Evolutionary conservation across 2,797 vertebrate species (phyloP).

Genomic region (Eptatretus atami): DNA sequence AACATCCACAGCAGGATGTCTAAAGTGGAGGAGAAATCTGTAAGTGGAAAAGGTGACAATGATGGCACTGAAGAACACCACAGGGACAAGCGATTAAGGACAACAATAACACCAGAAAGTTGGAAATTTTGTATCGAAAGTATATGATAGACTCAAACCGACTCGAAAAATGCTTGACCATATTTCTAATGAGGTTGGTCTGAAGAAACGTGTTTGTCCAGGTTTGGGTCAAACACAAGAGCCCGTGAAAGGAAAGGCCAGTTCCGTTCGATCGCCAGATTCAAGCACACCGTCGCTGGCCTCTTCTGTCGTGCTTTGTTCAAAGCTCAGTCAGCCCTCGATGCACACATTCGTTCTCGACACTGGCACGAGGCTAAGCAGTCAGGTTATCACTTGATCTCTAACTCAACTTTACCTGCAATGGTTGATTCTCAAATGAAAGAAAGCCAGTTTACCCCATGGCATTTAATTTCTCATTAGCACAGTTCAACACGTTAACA

Average conservation of each 20-base stretch:
- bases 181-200: slow-evolving; percentile 87
- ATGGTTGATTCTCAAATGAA: slow-evolving; percentile 55
- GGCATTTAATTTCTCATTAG: slow-evolving; percentile 35
- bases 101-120: slow-evolving; percentile 89
- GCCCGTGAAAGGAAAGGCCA: slow-evolving; percentile 90
- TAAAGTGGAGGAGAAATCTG: slow-evolving; percentile 89
- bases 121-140: slow-evolving; percentile 92
- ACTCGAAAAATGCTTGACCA: slow-evolving; percentile 98
- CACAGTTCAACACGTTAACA: slow-evolving; percentile 33
- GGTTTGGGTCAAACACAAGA: slow-evolving; percentile 93
- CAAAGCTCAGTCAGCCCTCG: slow-evolving; percentile 89
- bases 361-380: slow-evolving; percentile 98
- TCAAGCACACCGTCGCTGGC: slow-evolving; percentile 74
- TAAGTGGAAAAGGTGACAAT: slow-evolving; percentile 78
- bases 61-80: slow-evolving; percentile 93
- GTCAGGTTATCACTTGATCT: slow-evolving; percentile 66
- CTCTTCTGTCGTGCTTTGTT: slow-evolving; percentile 93
- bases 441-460: slow-evolving; percentile 46
- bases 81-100: slow-evolving; percentile 76
- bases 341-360: slow-evolving; percentile 88
- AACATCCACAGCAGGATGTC: slow-evolving; percentile 72
- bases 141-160: slow-evolving; percentile 87
- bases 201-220: slow-evolving; percentile 98
- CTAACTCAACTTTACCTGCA: slow-evolving; percentile 51
- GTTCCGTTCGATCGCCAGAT: slow-evolving; percentile 77